Conservation (phyloP, 2,113 vertebrate genomes). For the Globicephala melas region DNA sequence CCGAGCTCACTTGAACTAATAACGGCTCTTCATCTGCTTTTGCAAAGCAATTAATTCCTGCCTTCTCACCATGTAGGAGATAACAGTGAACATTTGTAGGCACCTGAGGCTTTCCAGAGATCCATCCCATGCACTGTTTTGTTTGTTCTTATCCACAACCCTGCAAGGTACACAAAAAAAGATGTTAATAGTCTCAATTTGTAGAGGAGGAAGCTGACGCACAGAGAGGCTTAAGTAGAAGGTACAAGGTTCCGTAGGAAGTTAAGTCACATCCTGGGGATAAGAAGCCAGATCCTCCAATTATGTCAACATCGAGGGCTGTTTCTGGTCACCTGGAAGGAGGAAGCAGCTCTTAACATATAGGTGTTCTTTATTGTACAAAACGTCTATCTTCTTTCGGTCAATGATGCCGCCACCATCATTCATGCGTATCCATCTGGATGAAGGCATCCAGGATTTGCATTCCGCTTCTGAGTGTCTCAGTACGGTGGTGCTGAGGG, state of each 20-base stretch:
- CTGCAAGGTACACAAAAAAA: not conserved
- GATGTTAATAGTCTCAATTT: not conserved
- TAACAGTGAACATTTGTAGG: not conserved
- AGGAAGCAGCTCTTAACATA: not conserved
- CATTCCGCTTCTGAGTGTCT: slow-evolving; percentile 68
- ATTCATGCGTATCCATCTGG: slow-evolving; percentile 52
- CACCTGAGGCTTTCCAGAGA: not conserved
- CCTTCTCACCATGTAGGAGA: slow-evolving; percentile 55
- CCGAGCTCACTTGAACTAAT: slow-evolving; percentile 84
- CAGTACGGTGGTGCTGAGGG: slow-evolving; percentile 35
- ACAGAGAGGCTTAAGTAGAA: not conserved
- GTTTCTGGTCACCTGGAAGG: slow-evolving; percentile 44
- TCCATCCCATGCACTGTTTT: not conserved
- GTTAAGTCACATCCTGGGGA: not conserved
- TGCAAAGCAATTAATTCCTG: slow-evolving; percentile 80
- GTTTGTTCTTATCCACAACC: not conserved
- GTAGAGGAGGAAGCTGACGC: not conserved
- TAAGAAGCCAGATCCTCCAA: not conserved
- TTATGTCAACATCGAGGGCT: not conserved
- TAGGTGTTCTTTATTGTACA: not conserved
- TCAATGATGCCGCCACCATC: slow-evolving; percentile 40
- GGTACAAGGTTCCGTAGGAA: not conserved
- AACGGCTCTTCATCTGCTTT: slow-evolving; percentile 81
- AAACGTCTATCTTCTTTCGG: slow-evolving; percentile 51
- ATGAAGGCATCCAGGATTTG: slow-evolving; percentile 42